phyloP scores from a whole-genome alignment of 2,113 vertebrate genomes.

The Heliornis fulica region DNA sequence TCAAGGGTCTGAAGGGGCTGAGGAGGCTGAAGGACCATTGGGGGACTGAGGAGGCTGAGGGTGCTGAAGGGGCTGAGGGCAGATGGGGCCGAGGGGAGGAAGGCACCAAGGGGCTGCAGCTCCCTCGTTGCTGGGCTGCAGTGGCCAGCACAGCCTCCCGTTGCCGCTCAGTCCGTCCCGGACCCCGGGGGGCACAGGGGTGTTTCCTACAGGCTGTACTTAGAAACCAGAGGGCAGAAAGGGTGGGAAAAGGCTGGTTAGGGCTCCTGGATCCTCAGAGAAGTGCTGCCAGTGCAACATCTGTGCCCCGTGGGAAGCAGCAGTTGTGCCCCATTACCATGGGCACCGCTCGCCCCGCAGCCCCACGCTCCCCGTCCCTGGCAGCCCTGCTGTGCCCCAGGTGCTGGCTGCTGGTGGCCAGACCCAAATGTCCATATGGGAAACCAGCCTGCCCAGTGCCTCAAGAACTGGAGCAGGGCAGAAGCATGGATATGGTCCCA shows the following conservation, averaged over 20 bases:
- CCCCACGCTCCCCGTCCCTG: background rate
- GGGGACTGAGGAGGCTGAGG: background rate
- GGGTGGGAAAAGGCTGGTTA: background rate
- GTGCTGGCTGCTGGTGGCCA: too few species aligned
- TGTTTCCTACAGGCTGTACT: background rate
- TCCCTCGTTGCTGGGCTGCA: background rate
- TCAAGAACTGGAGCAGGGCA: background rate
- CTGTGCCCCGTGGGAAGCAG: background rate
- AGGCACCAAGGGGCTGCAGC: background rate
- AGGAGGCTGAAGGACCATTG: accelerated
- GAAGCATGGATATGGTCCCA: background rate
- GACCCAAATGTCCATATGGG: accelerated
- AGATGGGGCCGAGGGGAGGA: background rate
- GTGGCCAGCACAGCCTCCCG: accelerated
- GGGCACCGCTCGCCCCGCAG: accelerated
- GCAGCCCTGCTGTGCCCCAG: background rate
- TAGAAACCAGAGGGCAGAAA: background rate
- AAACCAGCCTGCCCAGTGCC: background rate
- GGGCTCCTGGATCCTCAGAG: background rate
- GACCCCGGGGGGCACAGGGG: background rate
- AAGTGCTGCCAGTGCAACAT: too few species aligned
- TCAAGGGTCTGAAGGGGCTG: background rate
- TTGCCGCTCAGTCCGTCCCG: too few species aligned
- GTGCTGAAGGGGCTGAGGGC: too few species aligned
- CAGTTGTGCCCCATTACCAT: too few species aligned